A percentile compares a stretch with the other conserved stretches of the same genome.
Conservation (phyloP, 2,888 invertebrate species). For the Rhagonycha fulva region DNA sequence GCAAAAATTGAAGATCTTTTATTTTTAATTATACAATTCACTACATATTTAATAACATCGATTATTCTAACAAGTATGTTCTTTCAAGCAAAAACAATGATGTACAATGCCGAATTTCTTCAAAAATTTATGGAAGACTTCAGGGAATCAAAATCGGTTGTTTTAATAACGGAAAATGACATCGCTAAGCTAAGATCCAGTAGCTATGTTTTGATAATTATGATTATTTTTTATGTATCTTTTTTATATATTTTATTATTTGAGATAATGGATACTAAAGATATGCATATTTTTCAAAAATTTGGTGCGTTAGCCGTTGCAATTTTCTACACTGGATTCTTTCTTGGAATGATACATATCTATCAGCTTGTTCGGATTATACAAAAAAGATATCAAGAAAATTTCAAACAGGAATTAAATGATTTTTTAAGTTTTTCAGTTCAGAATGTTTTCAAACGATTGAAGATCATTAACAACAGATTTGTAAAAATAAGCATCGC, state of each 20-base stretch:
- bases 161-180: not conserved
- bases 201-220: too few species aligned
- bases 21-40: not conserved
- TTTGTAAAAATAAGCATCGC: too few species aligned
- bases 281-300: too few species aligned
- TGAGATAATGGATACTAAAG: too few species aligned
- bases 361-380: too few species aligned
- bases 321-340: rapidly evolving
- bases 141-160: not conserved
- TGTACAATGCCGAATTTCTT: rapidly evolving
- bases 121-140: not conserved
- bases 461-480: not conserved
- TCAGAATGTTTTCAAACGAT: not conserved
- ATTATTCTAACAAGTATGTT: not conserved
- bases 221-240: too few species aligned
- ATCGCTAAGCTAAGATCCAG: not conserved
- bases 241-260: too few species aligned
- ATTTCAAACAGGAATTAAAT: not conserved
- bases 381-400: not conserved
- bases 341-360: too few species aligned
- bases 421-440: not conserved
- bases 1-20: not conserved
- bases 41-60: rapidly evolving
- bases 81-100: not conserved
- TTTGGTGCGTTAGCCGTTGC: too few species aligned